Conservation (phyloP, 2,797 vertebrate genomes). For the Melopsittacus undulatus region DNA sequence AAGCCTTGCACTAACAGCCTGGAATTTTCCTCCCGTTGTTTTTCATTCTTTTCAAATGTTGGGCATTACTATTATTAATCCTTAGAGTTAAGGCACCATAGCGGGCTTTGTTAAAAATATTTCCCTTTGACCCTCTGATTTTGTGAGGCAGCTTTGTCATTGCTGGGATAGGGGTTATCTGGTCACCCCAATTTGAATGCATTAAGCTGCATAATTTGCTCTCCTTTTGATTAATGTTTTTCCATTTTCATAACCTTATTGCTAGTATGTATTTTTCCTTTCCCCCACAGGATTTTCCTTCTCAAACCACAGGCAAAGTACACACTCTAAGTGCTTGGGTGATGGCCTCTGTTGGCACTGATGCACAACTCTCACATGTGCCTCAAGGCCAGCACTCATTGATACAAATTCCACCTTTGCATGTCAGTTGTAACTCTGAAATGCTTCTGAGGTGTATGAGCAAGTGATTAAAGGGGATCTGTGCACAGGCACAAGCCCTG, state of each 20-base stretch:
- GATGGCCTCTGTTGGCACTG: not conserved
- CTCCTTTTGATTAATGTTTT: not conserved
- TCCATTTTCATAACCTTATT: not conserved
- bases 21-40: constrained; percentile 51
- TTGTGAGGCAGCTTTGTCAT: not conserved
- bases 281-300: not conserved
- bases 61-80: constrained; percentile 26
- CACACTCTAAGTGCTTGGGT: not conserved
- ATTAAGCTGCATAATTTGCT: constrained; percentile 18
- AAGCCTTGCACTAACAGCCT: constrained; percentile 17
- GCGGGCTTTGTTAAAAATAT: constrained; percentile 14
- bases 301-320: not conserved
- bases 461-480: not conserved
- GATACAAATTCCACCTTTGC: not conserved
- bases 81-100: not conserved
- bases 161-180: not conserved
- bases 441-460: not conserved
- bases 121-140: constrained; percentile 7
- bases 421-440: not conserved
- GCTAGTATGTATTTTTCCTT: not conserved
- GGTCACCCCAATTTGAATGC: not conserved
- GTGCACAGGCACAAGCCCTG: not conserved
- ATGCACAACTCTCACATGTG: not conserved
- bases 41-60: constrained; percentile 31
- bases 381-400: not conserved